A percentile compares a stretch with the other conserved stretches of the same genome.
These are phyloP conservation scores for Polypterus bichir DNA, from an alignment of 2,113 vertebrate species.

Conservation along the genomic window DNA sequence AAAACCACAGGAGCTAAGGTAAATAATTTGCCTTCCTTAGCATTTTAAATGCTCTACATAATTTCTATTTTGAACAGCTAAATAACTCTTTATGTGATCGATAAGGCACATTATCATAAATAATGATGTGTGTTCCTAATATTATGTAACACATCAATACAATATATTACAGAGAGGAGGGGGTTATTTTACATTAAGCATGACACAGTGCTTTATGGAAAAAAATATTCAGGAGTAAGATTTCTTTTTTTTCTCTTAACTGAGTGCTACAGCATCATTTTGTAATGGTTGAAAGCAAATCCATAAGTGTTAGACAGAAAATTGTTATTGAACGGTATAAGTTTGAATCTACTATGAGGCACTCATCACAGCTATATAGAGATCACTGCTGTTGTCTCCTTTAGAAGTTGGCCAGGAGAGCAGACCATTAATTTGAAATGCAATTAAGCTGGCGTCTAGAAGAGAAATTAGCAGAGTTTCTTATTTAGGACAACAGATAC, in stretches of 20 bases:
- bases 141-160: slow-evolving; percentile 95
- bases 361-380: slow-evolving; percentile 82
- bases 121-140: slow-evolving; percentile 81
- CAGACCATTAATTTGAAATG: slow-evolving; percentile 87
- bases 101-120: slow-evolving; percentile 97
- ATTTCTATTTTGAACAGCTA: slow-evolving; percentile 78
- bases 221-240: slow-evolving; percentile 64
- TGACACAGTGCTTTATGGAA: slow-evolving; percentile 82
- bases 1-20: not conserved
- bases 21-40: slow-evolving; percentile 53
- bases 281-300: slow-evolving; percentile 63
- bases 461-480: slow-evolving; percentile 83
- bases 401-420: slow-evolving; percentile 83
- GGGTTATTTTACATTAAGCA: slow-evolving; percentile 82
- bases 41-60: slow-evolving; percentile 64
- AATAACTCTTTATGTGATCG: slow-evolving; percentile 92
- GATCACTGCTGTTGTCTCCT: slow-evolving; percentile 75
- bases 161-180: slow-evolving; percentile 54
- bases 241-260: slow-evolving; percentile 56
- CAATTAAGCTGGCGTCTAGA: slow-evolving; percentile 83
- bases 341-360: slow-evolving; percentile 75
- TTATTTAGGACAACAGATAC: slow-evolving; percentile 66
- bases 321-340: slow-evolving; percentile 69
- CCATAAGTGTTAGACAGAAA: slow-evolving; percentile 74
- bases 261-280: slow-evolving; percentile 69